Conservation (phyloP, 2,113 vertebrate genomes). For the Aegotheles bennettii region DNA sequence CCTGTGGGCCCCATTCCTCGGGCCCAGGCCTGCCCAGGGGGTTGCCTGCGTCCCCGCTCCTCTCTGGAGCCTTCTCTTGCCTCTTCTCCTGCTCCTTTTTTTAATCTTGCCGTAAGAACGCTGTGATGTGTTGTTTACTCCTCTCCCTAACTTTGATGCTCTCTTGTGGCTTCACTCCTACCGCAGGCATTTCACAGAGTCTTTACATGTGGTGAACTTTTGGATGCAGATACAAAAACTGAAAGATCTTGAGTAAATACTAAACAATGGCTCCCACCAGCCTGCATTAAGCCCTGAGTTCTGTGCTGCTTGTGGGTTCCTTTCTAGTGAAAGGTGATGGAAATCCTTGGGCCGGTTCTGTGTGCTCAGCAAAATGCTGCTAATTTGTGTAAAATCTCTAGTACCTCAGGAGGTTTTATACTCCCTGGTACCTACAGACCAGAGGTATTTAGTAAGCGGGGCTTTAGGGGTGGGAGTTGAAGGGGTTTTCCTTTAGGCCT, state of each 20-base stretch:
- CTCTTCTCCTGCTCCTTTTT: too few relatives aligned
- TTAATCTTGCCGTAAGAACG: neutral
- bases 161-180: neutral
- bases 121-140: neutral
- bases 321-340: neutral
- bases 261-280: neutral
- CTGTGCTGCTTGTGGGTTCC: neutral
- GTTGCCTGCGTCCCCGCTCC: neutral
- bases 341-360: neutral
- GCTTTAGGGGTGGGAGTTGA: neutral
- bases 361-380: neutral
- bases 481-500: neutral
- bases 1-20: neutral
- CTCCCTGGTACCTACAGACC: neutral
- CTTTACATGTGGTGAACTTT: neutral
- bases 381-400: neutral
- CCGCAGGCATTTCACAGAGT: neutral
- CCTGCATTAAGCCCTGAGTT: neutral
- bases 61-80: neutral
- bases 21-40: neutral
- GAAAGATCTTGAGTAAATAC: neutral
- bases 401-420: neutral
- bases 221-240: neutral
- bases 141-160: neutral
- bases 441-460: neutral